Base-by-base conservation (phyloP, 1,140 invertebrate genomes). In the Nephila pilipes region DNA sequence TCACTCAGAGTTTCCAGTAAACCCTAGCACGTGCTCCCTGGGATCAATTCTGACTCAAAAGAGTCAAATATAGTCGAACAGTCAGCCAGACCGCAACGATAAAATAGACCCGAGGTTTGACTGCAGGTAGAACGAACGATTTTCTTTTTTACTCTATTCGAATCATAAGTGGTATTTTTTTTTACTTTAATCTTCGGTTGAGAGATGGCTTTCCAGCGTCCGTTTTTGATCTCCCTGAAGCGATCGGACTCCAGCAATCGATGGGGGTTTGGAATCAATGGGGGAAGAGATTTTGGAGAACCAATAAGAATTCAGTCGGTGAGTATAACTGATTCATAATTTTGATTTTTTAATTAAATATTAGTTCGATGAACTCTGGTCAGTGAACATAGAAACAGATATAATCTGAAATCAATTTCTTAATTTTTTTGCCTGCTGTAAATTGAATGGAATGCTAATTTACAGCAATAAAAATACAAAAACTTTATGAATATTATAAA, bases 231-330 rank as follows among this genome's bases (percentile, higher is more conserved):
- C 5, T 92, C 93, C 6, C 36, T 94, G 89, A 94, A 94, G 25
- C 60, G 90, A 54, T n/a, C 22, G 1, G 89, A 91, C 58, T 83
- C 89, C 54, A 57, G 46, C 65, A 89, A 91, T 10, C 97, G 98
- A 90, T 98, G 99, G 97, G 99, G 99, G 94, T 99, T 99, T 96
- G 97, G 99, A 94, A 96, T 99, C 80, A 98, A 99, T 96, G 99
- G 99, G 80, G 99, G 99, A 55, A 98, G 97, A 95, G 98, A 99
- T 96, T 99, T 99, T 95, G 97, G 97, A 93, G 97, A 97, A 94
- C 98, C 98, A 16, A 96, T 99, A 58, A 97, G 98, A 94, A 97
- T 99, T 79, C 98, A 99, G 96, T 98, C 98, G 97, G 98, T 99
- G 96, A 97, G 97, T 96, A 75, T 57, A 16, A 46, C 20, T 36